Base-by-base conservation (phyloP, 2,113 vertebrate genomes). In the Pseudopipra pipra region DNA sequence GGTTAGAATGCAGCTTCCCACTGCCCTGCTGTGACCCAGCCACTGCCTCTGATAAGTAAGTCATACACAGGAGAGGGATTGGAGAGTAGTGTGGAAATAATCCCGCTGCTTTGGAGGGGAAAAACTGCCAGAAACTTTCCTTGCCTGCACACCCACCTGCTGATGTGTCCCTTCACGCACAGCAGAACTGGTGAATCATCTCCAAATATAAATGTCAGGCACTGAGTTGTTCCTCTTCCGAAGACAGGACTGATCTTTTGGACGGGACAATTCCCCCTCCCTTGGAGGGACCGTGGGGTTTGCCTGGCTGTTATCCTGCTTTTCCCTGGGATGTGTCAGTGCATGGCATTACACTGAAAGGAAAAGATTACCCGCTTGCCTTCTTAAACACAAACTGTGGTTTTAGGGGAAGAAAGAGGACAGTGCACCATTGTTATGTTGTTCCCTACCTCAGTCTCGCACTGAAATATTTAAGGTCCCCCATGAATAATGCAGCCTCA, bases 401-500 rank as follows among this genome's bases (percentile, higher is more conserved):
- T 75, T 92, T 93, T 87, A 67, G 52, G 52, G 73, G 18, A 41
- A 85, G 73, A 78, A 89, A 49, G 25, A 58, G 78, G 56, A 72
- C 62, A 49, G 44, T 61, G 37, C 0, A 0, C 54, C 49, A 6
- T 71, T 86, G 65, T 88, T 62, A 14, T 3, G 0, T 52, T 67
- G 39, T 75, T 87, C 70, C 65, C 43, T 75, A 63, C 91, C 89
- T 94, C 92, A 47, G 61, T 66, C 49, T 85, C 30, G 4, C 66
- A 9, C 93, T 95, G 95, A 95, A 96, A 96, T 97, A 95, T 97
- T 95, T 85, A 94, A 92, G 87, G 70, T 94, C 70, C 77, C 18
- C 93, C 52, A 91, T 96, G 89, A 96, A 96, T 97, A 94, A 97
- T 95, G 96, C 94, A 95, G 80, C 83, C 75, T 78, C 80, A 87